Base-by-base conservation (phyloP, 2,888 invertebrate genomes). In the Cryptosula pallasiana region DNA sequence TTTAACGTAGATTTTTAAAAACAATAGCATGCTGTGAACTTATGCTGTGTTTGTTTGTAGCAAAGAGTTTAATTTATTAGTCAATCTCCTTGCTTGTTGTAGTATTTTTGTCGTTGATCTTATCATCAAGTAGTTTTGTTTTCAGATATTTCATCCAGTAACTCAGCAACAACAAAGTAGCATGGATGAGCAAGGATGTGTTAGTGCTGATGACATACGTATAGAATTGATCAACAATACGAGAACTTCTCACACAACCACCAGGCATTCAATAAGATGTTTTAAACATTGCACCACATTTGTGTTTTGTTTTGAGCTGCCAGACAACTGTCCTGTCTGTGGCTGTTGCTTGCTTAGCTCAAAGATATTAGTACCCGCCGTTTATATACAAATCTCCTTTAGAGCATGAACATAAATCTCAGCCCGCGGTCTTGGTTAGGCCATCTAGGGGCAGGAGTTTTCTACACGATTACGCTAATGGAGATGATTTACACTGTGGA, bases 221-320 rank as follows among this genome's bases (percentile, higher is more conserved):
- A 45, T 45, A 5, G 45, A 45, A 5, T 13, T 45, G 9, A 13
- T 20, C 45, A 20, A 5, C 20, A 45, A 20, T 45, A 45, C 9
- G 20, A 5, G 5, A 45, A 20, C 9, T 45, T 45, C 45, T 45
- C 20, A 5, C 20, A 5, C 5, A 45, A 45, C 45, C 20, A 13
- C 45, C 29, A 27, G 63, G n/a, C 63, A 63, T 34, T 9, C 29
- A 25, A 63, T 63, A 16, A 63, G n/a, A 32, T 63, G 25, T 5
- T 63, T 63, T 34, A 63, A 27, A 34, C 63, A 63, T 34, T 63
- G 63, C 32, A 13, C 32, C 20, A 32, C 25, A 9, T 63, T 63
- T 63, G 63, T 63, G 29, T 63, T 63, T 32, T 63, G 63, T 34
- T 63, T 63, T 63, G 63, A 63, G 32, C n/a, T 63, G 5, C 63